Evolutionary conservation across 2,113 vertebrate species (phyloP), one percentile per base, ranked within the genome.

Genomic region (Coptodon bakossiorum): DNA sequence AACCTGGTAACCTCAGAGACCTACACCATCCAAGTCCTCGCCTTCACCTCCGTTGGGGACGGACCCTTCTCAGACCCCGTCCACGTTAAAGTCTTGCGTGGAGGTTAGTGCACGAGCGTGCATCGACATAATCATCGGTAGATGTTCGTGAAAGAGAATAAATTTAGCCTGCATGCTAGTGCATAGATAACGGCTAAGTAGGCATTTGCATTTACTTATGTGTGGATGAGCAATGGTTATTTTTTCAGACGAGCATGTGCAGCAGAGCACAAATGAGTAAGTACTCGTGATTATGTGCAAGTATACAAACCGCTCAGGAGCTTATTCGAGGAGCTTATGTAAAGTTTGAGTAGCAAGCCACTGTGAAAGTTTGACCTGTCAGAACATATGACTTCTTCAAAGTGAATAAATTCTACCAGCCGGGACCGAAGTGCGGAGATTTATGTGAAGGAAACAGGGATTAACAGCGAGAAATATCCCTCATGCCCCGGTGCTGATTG

Each of bases 41-140:
- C 98, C 86, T 99, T 99, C 95, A 99, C 99, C 14, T 99, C 99
- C 0, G 99, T 99, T 52, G 99, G 99, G 4, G 99, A 99, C 0
- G 99, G 99, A 56, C 99, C 99, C 2, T 98, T 99, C 52, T 99
- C 99, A 0, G 98, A 98, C 89, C 98, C 98, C 9, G 98, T 99
- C 93, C 98, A 99, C 88, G 97, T 99, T 45, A 99, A 99, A 96
- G 99, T 98, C 0, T 97, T 98, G 94, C 98, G 97, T 76, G 98
- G 98, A 98, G 99, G 99, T 99, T 85, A 96, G 98, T 94, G 43
- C 43, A 10, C 61, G 19, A 50, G 24, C 63, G 22, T 83, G 22
- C 17, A 73, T 16, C 29, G 27, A 66, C 43, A 85, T 68, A 45
- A 76, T 56, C 31, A 80, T 6, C 24, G 22, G n/a, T 61, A 48